Conservation (phyloP, 2,797 vertebrate genomes). For the Dromococcyx pavoninus region DNA sequence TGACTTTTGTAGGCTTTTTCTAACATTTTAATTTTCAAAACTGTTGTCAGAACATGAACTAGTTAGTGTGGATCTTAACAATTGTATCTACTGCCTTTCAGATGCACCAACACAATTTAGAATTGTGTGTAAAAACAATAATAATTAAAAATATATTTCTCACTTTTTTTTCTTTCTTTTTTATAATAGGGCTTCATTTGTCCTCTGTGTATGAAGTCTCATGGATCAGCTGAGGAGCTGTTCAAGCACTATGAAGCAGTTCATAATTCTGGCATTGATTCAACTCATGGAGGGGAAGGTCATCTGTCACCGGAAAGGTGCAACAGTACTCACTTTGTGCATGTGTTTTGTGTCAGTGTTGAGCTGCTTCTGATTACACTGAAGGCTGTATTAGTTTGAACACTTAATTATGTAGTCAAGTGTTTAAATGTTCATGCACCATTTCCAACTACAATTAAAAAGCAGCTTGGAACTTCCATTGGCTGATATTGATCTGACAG, state of each 20-base stretch:
- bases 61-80: not conserved
- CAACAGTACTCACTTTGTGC: conserved; percentile 28
- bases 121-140: not conserved
- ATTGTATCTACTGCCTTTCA: not conserved
- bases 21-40: not conserved
- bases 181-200: conserved; percentile 94
- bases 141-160: not conserved
- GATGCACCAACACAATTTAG: not conserved
- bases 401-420: not conserved
- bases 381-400: conserved; percentile 6
- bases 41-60: not conserved
- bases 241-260: conserved; percentile 97
- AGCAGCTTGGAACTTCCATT: not conserved
- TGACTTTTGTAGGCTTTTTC: not conserved
- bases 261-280: conserved; percentile 89
- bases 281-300: conserved; percentile 79
- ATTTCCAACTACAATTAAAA: not conserved
- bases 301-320: conserved; percentile 87
- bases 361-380: conserved; percentile 16
- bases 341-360: not conserved
- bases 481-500: not conserved
- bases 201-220: conserved; percentile 99
- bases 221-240: conserved; percentile 96
- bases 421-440: not conserved
- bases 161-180: not conserved